Evolutionary conservation across 2,888 invertebrate species (phyloP).

Genomic region (Lissocephala sabroskyi): DNA sequence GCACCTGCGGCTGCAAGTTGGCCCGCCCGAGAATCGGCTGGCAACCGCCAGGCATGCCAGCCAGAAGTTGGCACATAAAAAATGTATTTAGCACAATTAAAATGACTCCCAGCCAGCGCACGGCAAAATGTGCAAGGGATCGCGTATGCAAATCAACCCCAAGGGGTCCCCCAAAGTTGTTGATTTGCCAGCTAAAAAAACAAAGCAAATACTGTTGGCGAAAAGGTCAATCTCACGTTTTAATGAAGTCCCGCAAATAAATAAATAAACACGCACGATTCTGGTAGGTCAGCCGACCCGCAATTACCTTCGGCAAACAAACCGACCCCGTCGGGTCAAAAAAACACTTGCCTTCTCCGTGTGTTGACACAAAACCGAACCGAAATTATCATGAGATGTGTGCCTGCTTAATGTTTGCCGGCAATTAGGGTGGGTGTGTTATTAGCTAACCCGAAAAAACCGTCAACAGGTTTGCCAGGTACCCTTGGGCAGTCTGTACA

Average conservation of each 20-base stretch:
- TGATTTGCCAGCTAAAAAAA: constrained; percentile 9
- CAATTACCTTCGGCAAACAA: constrained; percentile 46
- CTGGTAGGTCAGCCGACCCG: constrained; percentile 17
- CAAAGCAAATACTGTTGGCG: not conserved
- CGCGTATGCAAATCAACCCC: constrained; percentile 1
- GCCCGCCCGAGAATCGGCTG: no score
- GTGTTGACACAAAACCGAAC: no score
- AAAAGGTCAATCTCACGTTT: constrained; percentile 7
- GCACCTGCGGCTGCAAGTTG: constrained; percentile 14
- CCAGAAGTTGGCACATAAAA: constrained; percentile 30
- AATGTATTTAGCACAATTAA: constrained; percentile 42
- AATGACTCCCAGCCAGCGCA: constrained; percentile 19
- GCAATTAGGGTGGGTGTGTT: no score
- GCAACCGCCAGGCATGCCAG: not conserved
- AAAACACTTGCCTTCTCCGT: not conserved
- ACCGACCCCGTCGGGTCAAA: not conserved
- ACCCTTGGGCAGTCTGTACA: no score
- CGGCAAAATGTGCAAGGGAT: not conserved
- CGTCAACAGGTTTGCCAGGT: no score
- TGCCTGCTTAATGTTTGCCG: no score
- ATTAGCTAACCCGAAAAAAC: no score
- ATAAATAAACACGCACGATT: constrained; percentile 30
- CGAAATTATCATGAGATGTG: no score
- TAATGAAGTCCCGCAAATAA: constrained; percentile 38
- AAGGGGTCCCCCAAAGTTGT: constrained; percentile 1